phyloP scores from a whole-genome alignment of 2,888 invertebrate genomes.

The Ennomos quercinarius region DNA sequence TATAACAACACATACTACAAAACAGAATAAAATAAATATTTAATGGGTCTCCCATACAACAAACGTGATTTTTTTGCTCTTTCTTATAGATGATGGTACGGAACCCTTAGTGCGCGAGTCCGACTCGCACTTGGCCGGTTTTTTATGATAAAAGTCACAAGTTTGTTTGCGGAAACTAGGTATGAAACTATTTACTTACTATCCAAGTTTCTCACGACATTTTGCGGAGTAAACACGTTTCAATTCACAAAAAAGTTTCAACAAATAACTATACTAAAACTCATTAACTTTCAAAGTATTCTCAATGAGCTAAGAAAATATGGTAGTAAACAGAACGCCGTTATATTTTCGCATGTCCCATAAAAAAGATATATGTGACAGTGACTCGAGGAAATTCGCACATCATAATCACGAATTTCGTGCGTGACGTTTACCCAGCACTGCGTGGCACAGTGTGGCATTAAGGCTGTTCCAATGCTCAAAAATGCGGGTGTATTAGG shows the following conservation, averaged over 20 bases:
- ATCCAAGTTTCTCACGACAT: no score
- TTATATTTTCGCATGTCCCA: background rate
- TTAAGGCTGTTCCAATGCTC: constrained; percentile 24
- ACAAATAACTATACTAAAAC: background rate
- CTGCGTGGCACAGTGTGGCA: constrained; percentile 5
- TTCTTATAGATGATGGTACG: no score
- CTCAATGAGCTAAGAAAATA: background rate
- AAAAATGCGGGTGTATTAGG: constrained; percentile 10
- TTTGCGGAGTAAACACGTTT: no score
- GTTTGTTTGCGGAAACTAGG: background rate
- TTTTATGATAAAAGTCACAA: background rate
- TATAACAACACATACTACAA: no score
- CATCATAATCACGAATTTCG: constrained; percentile 26
- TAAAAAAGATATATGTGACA: constrained; percentile 4
- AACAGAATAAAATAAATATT: no score
- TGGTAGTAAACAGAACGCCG: background rate
- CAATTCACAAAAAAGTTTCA: no score
- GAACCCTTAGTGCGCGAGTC: no score
- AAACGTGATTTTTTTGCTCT: no score
- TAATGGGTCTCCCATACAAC: no score
- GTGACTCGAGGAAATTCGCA: constrained; percentile 9
- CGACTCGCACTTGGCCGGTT: no score
- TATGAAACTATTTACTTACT: no score
- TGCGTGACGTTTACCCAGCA: constrained; percentile 26
- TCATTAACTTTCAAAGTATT: background rate